phyloP scores from a whole-genome alignment of 2,797 vertebrate genomes.

The Cynodonichthys magdalenae region DNA sequence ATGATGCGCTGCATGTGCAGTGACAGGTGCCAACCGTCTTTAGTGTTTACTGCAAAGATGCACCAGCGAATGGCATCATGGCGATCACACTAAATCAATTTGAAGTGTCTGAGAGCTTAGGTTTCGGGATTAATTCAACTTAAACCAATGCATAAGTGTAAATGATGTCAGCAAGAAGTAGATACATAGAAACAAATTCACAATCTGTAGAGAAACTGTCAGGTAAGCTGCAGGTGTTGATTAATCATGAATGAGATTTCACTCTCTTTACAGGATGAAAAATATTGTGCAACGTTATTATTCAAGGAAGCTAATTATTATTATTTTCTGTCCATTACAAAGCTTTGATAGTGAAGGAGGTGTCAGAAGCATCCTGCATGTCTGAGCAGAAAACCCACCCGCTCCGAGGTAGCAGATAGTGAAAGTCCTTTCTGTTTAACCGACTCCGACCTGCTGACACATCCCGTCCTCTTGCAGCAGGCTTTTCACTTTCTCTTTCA shows the following conservation, averaged over 20 bases:
- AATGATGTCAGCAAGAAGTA: constrained; percentile 70
- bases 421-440: constrained; percentile 48
- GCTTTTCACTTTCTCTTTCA: constrained; percentile 45
- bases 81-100: constrained; percentile 71
- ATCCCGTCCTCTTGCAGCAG: constrained; percentile 34
- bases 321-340: constrained; percentile 19
- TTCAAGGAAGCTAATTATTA: constrained; percentile 34
- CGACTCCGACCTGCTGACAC: constrained; percentile 46
- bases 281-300: background rate
- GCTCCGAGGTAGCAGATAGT: constrained; percentile 51
- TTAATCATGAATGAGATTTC: constrained; percentile 12
- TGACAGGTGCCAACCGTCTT: constrained; percentile 83
- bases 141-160: constrained; percentile 63
- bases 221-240: constrained; percentile 34
- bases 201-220: constrained; percentile 29
- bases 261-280: too few species aligned
- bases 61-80: constrained; percentile 73
- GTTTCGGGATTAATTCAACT: constrained; percentile 55
- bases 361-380: constrained; percentile 52
- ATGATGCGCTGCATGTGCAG: constrained; percentile 45
- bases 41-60: constrained; percentile 75
- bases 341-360: constrained; percentile 45
- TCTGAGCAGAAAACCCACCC: constrained; percentile 55
- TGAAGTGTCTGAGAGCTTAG: constrained; percentile 63
- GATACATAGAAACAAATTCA: constrained; percentile 30